Percentiles rank a stretch among this genome's conserved stretches.
Conservation (phyloP, 2,888 invertebrate genomes). For the Lacanobia oleracea region DNA sequence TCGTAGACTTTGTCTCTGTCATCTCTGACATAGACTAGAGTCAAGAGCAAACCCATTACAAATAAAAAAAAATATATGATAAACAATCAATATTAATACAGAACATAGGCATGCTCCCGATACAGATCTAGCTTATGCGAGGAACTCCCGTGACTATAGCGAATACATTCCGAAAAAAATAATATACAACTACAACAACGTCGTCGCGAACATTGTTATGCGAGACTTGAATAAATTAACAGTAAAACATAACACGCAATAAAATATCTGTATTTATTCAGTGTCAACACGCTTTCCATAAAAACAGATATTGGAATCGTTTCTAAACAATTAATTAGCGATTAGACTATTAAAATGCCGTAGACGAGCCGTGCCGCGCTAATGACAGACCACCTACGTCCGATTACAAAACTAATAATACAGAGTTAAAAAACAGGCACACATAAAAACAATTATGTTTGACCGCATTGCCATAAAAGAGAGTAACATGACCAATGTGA, state of each 20-base stretch:
- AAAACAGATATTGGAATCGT: slow-evolving; percentile 62
- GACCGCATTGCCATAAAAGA: slow-evolving; percentile 89
- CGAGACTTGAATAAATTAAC: slow-evolving; percentile 63
- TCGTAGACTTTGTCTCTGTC: too few species aligned
- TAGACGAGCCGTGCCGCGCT: slow-evolving; percentile 76
- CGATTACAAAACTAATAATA: slow-evolving; percentile 83
- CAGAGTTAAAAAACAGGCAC: slow-evolving; percentile 84
- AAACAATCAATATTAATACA: slow-evolving; percentile 50
- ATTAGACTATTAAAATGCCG: slow-evolving; percentile 81
- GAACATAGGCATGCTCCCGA: slow-evolving; percentile 39
- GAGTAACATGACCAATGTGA: slow-evolving; percentile 87
- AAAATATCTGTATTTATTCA: slow-evolving; percentile 64
- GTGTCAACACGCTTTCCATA: slow-evolving; percentile 66
- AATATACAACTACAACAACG: slow-evolving; percentile 38
- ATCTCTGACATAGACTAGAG: too few species aligned
- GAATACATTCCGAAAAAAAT: slow-evolving; percentile 50
- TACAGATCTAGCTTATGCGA: slow-evolving; percentile 58
- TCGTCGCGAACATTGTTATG: slow-evolving; percentile 45
- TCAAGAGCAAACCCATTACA: too few species aligned
- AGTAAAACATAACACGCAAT: slow-evolving; percentile 54
- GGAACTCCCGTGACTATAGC: slow-evolving; percentile 46
- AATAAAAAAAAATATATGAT: too few species aligned
- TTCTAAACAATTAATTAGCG: slow-evolving; percentile 73
- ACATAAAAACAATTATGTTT: slow-evolving; percentile 89
- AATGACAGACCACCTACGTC: slow-evolving; percentile 86